Base-by-base conservation (phyloP, 2,888 invertebrate genomes). In the Diogma glabrata region DNA sequence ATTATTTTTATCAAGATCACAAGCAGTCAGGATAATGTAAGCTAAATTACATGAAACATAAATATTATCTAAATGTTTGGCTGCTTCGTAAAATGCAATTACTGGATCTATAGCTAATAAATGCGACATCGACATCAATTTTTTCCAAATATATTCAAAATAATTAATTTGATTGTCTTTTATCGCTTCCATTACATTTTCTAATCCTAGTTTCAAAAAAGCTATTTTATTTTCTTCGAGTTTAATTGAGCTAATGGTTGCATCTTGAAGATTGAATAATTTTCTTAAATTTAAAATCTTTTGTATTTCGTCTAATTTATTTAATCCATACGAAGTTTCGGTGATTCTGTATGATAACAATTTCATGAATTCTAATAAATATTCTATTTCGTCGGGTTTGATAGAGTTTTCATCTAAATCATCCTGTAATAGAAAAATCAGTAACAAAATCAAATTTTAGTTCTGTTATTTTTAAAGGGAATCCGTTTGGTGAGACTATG, bases 31-130 rank as follows among this genome's bases (percentile, higher is more conserved):
- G 3, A 64, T 56, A 22, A 63, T 55, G 52, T 64, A 62, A 2
- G 64, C 61, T 16, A 70, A 48, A 0, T 64, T 65, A 53, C 68
- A 67, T 9, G 65, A 63, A 2, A 70, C 53, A 3, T 63, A 59
- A 45, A 70, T 47, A 43, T 64, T 66, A 26, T 61, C 59, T 5
- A 67, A 54, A 9, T 58, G 54, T 43, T 64, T 62, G 40, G 63
- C 62, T 3, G 69, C 57, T 30, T 60, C 55, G 5, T 61, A 52
- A 2, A 65, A 47, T 2, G 64, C 68, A 51, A 60, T 56, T 12
- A 65, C 54, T 54, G 62, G 64, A 28, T 62, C 56, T 10, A 66
- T 45, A 16, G 57, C 51, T 2, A 70, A 57, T 2, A 43, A 14
- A 14, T 20, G 23, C 9, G 43, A 22, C 43, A 43, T n/a, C 10